Evolutionary conservation across 2,888 invertebrate species (phyloP), one percentile per base, ranked within the genome.

Genomic region (Chesias legatella): DNA sequence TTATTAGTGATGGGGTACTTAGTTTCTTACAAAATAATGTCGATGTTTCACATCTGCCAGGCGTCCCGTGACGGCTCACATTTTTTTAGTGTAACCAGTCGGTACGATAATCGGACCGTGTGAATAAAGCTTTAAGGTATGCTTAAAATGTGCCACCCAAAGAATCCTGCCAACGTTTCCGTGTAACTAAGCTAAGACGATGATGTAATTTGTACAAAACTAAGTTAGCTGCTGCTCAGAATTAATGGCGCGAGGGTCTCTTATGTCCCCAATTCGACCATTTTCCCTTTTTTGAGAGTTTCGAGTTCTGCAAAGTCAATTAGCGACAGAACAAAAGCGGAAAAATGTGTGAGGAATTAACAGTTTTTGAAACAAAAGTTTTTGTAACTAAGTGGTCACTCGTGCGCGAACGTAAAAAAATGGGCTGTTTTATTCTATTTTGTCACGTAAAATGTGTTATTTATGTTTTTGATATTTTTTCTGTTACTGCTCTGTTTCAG

Each of bases 201-300:
- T 69, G 69, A 74, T 73, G 73, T 79, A 72, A 79, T 79, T 79
- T 76, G 69, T 71, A 63, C 60, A 59, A 58, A 69, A 67, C 66
- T 66, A 61, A 70, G 67, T 67, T 76, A 72, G 69, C 72, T 67
- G 67, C 51, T 67, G 69, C 50, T 53, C 60, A 43, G 60, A 78
- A 76, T 77, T 79, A 79, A 81, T 79, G 80, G 67, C 54, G 63
- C 67, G 60, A 55, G 60, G 57, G 59, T 50, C 44, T 67, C 58
- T 67, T 65, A 65, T 67, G 64, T 63, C 62, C 47, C 57, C 59
- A 71, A 68, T 66, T 66, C 57, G 53, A 47, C 54, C 51, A 56
- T 58, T 63, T 49, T 55, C 52, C 50, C 58, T 60, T 64, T 67
- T 64, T 63, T 58, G 50, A 53, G 58, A 55, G 51, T 56, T 22